Conservation (phyloP, 2,113 vertebrate genomes). For the Callorhinus ursinus region DNA sequence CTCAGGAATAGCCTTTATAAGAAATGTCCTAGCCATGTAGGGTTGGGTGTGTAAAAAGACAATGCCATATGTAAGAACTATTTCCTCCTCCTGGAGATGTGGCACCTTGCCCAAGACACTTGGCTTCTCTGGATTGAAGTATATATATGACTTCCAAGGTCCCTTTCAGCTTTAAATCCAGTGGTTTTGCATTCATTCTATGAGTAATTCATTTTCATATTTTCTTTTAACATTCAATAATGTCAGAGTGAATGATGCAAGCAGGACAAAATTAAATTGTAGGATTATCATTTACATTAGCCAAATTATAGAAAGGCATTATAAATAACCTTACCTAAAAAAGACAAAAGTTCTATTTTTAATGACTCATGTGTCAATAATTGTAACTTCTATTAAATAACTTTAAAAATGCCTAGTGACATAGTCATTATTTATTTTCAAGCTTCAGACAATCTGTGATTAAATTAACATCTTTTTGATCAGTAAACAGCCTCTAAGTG, state of each 20-base stretch:
- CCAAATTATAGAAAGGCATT: slow-evolving; percentile 46
- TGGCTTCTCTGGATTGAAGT: not conserved
- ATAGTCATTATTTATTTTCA: slow-evolving; percentile 63
- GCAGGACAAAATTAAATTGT: slow-evolving; percentile 27
- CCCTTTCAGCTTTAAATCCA: not conserved
- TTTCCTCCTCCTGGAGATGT: not conserved
- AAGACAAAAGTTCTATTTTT: slow-evolving; percentile 57
- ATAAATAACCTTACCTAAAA: slow-evolving; percentile 53
- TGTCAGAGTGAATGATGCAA: slow-evolving; percentile 43
- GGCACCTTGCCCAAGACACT: not conserved
- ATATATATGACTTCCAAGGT: not conserved
- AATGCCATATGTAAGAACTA: not conserved
- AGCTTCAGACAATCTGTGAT: slow-evolving; percentile 18
- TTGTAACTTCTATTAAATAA: slow-evolving; percentile 60
- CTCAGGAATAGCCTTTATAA: not conserved
- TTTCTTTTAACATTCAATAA: slow-evolving; percentile 18
- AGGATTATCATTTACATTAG: slow-evolving; percentile 47
- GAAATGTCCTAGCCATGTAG: not conserved
- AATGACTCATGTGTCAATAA: slow-evolving; percentile 58
- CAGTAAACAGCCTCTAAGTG: slow-evolving; percentile 4
- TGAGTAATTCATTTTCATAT: slow-evolving; percentile 54
- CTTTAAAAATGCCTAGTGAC: slow-evolving; percentile 56
- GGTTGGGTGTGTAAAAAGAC: not conserved
- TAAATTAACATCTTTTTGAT: slow-evolving; percentile 58
- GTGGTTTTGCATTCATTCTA: slow-evolving; percentile 35